These are phyloP conservation scores for Brenthis ino DNA, from an alignment of 2,888 invertebrate genomes.

Conservation along the genomic window DNA sequence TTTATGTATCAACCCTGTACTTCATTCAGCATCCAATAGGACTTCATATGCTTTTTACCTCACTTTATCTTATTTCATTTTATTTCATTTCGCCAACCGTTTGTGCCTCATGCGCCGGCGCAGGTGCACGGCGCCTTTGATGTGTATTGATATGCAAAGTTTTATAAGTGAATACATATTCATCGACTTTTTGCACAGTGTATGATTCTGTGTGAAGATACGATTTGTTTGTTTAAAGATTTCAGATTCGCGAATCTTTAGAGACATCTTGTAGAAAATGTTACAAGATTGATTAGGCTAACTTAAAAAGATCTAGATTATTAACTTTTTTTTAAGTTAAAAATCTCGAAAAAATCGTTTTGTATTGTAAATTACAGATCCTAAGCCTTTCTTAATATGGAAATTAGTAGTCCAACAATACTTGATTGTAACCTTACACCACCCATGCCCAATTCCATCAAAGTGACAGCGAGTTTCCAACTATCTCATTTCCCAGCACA, in stretches of 20 bases:
- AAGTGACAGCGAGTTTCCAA: slow-evolving; percentile 59
- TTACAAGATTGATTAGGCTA: slow-evolving; percentile 4
- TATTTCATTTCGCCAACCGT: slow-evolving; percentile 65
- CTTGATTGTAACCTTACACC: slow-evolving; percentile 38
- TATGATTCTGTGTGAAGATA: slow-evolving; percentile 33
- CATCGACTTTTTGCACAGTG: slow-evolving; percentile 43
- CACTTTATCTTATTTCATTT: slow-evolving; percentile 43
- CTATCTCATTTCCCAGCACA: slow-evolving; percentile 83
- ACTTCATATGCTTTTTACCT: slow-evolving; percentile 61
- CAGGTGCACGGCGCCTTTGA: slow-evolving; percentile 59
- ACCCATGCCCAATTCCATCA: slow-evolving; percentile 63
- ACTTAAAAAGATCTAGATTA: too few species aligned
- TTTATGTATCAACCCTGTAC: slow-evolving; percentile 37
- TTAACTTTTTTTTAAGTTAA: too few species aligned
- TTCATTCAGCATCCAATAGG: slow-evolving; percentile 52
- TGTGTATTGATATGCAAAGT: slow-evolving; percentile 75
- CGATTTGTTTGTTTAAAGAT: slow-evolving; percentile 35
- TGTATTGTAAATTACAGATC: not conserved
- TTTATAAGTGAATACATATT: slow-evolving; percentile 59
- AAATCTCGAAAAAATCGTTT: too few species aligned
- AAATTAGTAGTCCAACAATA: slow-evolving; percentile 10
- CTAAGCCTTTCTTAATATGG: not conserved
- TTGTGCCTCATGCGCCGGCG: slow-evolving; percentile 63
- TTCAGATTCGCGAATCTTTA: slow-evolving; percentile 16
- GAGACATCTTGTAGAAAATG: not conserved